Evolutionary conservation across 2,888 invertebrate species (phyloP).

Genomic region (Ganaspis brasiliensis): DNA sequence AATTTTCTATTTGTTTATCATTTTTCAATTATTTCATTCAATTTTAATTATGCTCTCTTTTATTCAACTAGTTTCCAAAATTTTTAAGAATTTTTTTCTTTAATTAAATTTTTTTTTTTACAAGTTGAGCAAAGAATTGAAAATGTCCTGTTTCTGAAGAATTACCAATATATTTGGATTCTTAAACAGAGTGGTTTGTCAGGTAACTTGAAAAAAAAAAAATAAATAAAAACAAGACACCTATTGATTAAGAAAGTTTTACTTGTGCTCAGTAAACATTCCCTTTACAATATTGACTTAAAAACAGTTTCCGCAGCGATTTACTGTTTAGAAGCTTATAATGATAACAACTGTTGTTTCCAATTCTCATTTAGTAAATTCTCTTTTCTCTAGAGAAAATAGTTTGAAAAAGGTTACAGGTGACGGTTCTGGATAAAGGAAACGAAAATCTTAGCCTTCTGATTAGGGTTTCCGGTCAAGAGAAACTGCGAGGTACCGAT

Average conservation of each 20-base stretch:
- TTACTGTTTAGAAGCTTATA: neutral
- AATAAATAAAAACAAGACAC: too few species aligned
- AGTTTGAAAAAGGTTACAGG: neutral
- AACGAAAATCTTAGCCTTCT: conserved; percentile 22
- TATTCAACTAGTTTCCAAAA: too few species aligned
- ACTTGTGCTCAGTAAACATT: neutral
- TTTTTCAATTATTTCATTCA: too few species aligned
- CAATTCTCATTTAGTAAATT: neutral
- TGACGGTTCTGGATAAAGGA: conserved; percentile 17
- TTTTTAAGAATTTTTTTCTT: too few species aligned
- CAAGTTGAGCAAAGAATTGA: too few species aligned
- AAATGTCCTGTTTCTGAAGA: too few species aligned
- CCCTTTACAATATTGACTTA: neutral
- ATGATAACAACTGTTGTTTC: neutral
- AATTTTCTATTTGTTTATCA: too few species aligned
- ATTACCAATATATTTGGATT: too few species aligned
- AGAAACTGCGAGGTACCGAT: neutral
- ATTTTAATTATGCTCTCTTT: too few species aligned
- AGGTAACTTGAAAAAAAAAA: too few species aligned
- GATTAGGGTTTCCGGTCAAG: conserved; percentile 27
- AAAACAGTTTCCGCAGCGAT: neutral
- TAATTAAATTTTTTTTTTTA: too few species aligned
- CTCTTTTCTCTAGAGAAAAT: neutral
- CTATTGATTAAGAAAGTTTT: neutral
- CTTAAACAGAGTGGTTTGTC: too few species aligned